These are phyloP conservation scores for Harpalus rubripes DNA, from an alignment of 2,888 invertebrate genomes.

Conservation along the genomic window DNA sequence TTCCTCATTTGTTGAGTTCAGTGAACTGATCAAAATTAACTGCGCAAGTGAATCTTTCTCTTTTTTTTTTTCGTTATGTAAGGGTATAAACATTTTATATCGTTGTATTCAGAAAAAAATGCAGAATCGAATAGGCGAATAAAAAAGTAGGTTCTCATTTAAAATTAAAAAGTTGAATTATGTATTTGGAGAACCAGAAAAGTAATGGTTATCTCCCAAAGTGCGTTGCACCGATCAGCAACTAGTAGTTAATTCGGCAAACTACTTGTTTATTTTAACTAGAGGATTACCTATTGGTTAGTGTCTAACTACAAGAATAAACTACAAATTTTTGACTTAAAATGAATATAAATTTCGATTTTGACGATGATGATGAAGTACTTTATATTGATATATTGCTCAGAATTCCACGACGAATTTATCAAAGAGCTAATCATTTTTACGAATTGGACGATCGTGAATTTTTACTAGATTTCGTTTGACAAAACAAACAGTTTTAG, in stretches of 20 bases:
- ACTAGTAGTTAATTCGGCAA: no score
- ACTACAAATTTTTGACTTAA: conserved; percentile 36
- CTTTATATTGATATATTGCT: conserved; percentile 45
- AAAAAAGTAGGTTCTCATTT: no score
- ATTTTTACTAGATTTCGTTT: conserved; percentile 36
- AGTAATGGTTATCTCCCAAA: conserved; percentile 7
- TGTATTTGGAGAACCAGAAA: no score
- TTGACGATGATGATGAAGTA: conserved; percentile 52
- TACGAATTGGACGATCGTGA: conserved; percentile 22
- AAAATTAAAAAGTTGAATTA: no score
- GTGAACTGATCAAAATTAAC: no score
- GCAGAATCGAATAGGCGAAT: no score
- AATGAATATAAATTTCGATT: conserved; percentile 43
- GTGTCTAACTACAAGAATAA: conserved; percentile 8
- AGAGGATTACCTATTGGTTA: conserved; percentile 6
- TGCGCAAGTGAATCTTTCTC: no score
- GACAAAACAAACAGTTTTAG: conserved; percentile 38
- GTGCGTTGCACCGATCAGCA: not conserved
- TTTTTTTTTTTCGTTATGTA: no score
- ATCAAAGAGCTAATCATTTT: conserved; percentile 45
- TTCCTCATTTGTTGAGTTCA: no score
- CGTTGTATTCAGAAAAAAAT: no score
- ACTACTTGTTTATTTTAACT: not conserved
- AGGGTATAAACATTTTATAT: no score
- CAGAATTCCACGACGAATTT: conserved; percentile 40